Conservation (phyloP, 2,888 invertebrate genomes). For the Drosophila mettleri region DNA sequence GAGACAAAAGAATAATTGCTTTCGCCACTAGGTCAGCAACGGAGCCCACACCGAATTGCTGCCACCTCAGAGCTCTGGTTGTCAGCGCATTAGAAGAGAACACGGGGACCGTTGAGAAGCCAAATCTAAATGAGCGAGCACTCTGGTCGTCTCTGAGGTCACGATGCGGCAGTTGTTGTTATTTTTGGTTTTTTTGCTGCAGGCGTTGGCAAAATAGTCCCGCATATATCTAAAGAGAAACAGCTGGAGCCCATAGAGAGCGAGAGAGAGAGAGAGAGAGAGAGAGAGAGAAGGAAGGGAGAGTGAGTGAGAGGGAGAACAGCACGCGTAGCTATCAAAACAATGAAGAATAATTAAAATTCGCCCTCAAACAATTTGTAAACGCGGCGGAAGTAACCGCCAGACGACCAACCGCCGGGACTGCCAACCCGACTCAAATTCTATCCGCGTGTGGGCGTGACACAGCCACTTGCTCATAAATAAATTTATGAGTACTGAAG, state of each 20-base stretch:
- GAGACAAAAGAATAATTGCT: conserved; percentile 52
- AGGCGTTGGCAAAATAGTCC: conserved; percentile 23
- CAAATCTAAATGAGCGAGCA: conserved; percentile 44
- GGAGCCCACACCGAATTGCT: conserved; percentile 18
- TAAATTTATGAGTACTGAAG: conserved; percentile 73
- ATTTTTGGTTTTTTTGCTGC: conserved; percentile 22
- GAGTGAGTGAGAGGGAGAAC: conserved; percentile 22
- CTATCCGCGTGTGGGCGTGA: conserved; percentile 7
- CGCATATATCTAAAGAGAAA: conserved; percentile 2
- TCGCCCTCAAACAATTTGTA: conserved; percentile 80
- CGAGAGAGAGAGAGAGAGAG: conserved; percentile 1
- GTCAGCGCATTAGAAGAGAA: conserved; percentile 18
- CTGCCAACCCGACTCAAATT: conserved; percentile 13
- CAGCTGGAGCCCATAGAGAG: background rate
- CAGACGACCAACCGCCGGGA: conserved; percentile 34
- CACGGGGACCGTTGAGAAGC: background rate
- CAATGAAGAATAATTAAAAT: conserved; percentile 82
- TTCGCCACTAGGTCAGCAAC: conserved; percentile 27
- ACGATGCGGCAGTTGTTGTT: conserved; percentile 16
- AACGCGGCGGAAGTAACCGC: conserved; percentile 63
- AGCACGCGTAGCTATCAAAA: conserved; percentile 72
- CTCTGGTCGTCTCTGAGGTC: conserved; percentile 42
- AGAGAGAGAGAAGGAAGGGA: background rate
- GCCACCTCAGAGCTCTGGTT: conserved; percentile 31
- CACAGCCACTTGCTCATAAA: conserved; percentile 73